phyloP scores from a whole-genome alignment of 2,888 invertebrate species.

The Platycheirus rosarum region DNA sequence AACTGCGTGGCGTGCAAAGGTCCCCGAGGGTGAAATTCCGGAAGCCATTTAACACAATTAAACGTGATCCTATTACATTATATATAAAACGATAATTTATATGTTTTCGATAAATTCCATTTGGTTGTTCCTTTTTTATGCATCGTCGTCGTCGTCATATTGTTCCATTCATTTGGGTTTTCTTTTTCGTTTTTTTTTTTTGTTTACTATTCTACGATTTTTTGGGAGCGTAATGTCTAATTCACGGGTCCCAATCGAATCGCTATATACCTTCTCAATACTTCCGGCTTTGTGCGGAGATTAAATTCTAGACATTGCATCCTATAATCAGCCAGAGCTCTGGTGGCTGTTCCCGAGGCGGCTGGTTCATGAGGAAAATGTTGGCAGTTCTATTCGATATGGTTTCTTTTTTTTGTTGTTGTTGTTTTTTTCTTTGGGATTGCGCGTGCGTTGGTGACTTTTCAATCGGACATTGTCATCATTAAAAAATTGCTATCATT shows the following conservation, averaged over 20 bases:
- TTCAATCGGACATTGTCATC: constrained; percentile 74
- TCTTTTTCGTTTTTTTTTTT: constrained; percentile 34
- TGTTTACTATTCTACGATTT: constrained; percentile 41
- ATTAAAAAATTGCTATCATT: constrained; percentile 57
- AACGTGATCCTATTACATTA: constrained; percentile 73
- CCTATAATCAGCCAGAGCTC: constrained; percentile 34
- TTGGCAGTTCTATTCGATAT: constrained; percentile 67
- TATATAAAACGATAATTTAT: constrained; percentile 73
- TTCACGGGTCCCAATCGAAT: constrained; percentile 74
- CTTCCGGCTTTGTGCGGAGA: constrained; percentile 73
- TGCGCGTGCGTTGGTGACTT: constrained; percentile 74
- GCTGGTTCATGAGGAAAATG: constrained; percentile 38
- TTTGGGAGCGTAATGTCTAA: constrained; percentile 64
- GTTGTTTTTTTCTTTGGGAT: constrained; percentile 53
- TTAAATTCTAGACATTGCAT: constrained; percentile 68
- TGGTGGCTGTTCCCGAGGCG: constrained; percentile 15
- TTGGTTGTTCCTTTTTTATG: constrained; percentile 49
- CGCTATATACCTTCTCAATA: constrained; percentile 59
- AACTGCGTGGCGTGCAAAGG: constrained; percentile 10
- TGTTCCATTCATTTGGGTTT: constrained; percentile 54
- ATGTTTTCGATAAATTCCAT: constrained; percentile 67
- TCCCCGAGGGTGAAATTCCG: constrained; percentile 62
- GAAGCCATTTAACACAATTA: constrained; percentile 73
- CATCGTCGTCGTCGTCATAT: constrained; percentile 31
- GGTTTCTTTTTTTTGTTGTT: constrained; percentile 38